Conservation (phyloP, 2,797 vertebrate genomes). For the Anas acuta region DNA sequence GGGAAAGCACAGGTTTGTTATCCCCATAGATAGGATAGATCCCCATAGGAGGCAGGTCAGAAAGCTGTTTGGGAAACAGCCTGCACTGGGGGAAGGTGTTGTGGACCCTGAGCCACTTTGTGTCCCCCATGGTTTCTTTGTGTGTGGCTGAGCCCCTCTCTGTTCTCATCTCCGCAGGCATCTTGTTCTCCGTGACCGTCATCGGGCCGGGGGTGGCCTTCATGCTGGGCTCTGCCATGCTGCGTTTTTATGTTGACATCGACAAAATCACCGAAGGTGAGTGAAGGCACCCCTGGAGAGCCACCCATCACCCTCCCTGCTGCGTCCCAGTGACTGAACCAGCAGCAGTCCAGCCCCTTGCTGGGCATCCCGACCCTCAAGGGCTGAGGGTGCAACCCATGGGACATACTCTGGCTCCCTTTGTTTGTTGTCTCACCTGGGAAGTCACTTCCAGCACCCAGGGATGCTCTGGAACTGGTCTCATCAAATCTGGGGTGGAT, state of each 20-base stretch:
- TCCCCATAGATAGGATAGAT: background rate
- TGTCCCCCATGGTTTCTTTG: fast-evolving
- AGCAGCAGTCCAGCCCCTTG: background rate
- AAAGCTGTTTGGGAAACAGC: background rate
- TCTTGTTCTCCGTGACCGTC: slow-evolving; percentile 87
- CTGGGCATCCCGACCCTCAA: background rate
- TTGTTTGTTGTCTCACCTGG: background rate
- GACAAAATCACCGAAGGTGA: slow-evolving; percentile 81
- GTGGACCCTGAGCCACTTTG: background rate
- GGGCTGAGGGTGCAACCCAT: background rate
- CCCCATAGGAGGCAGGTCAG: background rate
- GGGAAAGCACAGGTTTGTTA: background rate
- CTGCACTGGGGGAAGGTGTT: background rate
- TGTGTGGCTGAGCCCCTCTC: background rate
- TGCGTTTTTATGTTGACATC: slow-evolving; percentile 89
- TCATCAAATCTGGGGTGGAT: background rate
- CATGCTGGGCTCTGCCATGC: slow-evolving; percentile 84
- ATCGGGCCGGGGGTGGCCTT: slow-evolving; percentile 90
- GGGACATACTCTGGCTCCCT: background rate
- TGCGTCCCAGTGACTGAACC: background rate
- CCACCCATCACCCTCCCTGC: fast-evolving
- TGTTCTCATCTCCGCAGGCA: slow-evolving; percentile 75
- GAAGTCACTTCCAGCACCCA: background rate
- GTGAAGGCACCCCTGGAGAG: fast-evolving
- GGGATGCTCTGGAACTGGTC: background rate